Evolutionary conservation across 2,888 invertebrate species (phyloP), one percentile per base, ranked within the genome.

Genomic region (Cerceris rybyensis): DNA sequence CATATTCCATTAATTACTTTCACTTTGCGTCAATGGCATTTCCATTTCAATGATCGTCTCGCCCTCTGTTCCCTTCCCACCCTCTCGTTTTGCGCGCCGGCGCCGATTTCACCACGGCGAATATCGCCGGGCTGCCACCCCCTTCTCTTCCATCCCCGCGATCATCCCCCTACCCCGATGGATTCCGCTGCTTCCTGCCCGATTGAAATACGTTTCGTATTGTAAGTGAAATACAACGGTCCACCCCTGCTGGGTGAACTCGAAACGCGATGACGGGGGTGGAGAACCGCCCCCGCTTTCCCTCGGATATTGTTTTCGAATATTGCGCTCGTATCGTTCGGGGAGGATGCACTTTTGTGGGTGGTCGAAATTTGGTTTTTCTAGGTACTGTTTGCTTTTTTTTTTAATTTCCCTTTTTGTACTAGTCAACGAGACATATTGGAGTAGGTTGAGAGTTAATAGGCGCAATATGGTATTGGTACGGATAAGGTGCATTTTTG

Each of bases 1-100:
- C 82, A 82, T 86, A 87, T 86, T 87, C 80, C 82, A 87, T 86
- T 87, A 87, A 88, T 88, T 88, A 88, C 85, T 88, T 88, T 86
- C 86, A 87, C 85, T 87, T 86, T 83, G 85, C 85, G 82, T 86
- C 87, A 86, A 86, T 87, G 87, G 86, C 85, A 84, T 87, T 87
- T 87, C 85, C 86, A 79, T 84, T 85, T 84, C 87, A 85, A 87
- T 87, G 81, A 85, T 82, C 86, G 81, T 66, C 77, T 70, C 72
- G 39, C 54, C 64, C 78, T 57, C 9, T 42, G 60, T 67, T 39
- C 46, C 61, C 54, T 13, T 46, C 65, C 59, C 70, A 52, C 67
- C 58, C 65, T 54, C 49, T 28, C 59, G 49, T 50, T 70, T 8
- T 9, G 14, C 17, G 11, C 70, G 68, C 70, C 66, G 73, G 60